These are phyloP conservation scores for Prosapia bicincta DNA, from an alignment of 2,888 invertebrate species.

Conservation along the genomic window DNA sequence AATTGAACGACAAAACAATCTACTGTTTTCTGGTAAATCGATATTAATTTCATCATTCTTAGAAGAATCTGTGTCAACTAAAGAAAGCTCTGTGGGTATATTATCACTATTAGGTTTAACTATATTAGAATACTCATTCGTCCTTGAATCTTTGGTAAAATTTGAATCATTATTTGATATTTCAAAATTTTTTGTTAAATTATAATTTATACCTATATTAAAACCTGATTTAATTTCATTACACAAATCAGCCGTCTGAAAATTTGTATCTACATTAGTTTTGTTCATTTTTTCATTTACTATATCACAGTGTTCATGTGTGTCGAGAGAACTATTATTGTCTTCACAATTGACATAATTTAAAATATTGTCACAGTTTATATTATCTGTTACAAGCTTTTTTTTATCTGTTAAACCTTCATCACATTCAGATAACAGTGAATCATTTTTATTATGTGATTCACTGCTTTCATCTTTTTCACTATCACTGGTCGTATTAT, in stretches of 20 bases:
- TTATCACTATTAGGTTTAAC: not conserved
- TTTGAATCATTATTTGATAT: not conserved
- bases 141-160: not conserved
- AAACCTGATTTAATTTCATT: not conserved
- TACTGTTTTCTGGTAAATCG: not conserved
- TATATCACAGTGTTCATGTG: constrained; percentile 40
- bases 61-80: no score
- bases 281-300: constrained; percentile 31
- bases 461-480: not conserved
- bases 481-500: constrained; percentile 20
- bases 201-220: constrained; percentile 22
- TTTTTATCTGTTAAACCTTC: not conserved
- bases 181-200: constrained; percentile 4
- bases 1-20: not conserved
- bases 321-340: not conserved
- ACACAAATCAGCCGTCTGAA: not conserved
- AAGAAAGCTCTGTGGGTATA: not conserved
- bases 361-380: constrained; percentile 4
- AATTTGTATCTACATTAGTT: constrained; percentile 13
- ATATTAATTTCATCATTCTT: not conserved
- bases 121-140: no score
- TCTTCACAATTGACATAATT: constrained; percentile 2
- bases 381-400: not conserved
- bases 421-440: no score
- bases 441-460: not conserved